Percentiles rank a stretch among this genome's conserved stretches.
Evolutionary conservation across 2,888 invertebrate genomes (phyloP).

Genomic region (Vesta saturnalis): DNA sequence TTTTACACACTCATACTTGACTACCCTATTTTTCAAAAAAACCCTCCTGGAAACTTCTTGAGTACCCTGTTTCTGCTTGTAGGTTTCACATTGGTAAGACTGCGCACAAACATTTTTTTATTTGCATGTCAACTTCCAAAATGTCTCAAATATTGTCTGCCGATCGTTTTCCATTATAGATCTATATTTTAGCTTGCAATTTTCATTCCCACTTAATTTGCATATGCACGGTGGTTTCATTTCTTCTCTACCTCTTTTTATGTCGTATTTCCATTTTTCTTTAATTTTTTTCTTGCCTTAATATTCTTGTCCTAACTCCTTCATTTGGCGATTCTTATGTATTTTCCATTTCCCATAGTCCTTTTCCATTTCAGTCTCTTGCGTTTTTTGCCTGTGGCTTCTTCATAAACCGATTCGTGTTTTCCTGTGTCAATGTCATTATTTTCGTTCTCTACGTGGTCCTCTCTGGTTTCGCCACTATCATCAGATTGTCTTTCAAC

Average conservation of each 20-base stretch:
- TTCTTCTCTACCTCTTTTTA: not conserved
- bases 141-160: not conserved
- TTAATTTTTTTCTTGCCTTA: slow-evolving; percentile 6
- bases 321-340: not conserved
- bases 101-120: not conserved
- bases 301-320: not conserved
- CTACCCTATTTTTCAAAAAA: not conserved
- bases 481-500: too few relatives aligned
- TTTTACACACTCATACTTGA: slow-evolving; percentile 12
- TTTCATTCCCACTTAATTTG: slow-evolving; percentile 8
- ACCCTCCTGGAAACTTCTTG: slow-evolving; percentile 1
- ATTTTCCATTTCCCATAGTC: not conserved
- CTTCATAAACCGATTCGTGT: not conserved
- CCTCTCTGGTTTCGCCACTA: too few relatives aligned
- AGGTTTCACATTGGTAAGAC: not conserved
- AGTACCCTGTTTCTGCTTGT: slow-evolving; percentile 7
- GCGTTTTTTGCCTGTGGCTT: too few relatives aligned
- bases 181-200: not conserved
- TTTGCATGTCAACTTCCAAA: not conserved
- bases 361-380: not conserved
- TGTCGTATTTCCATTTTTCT: not conserved
- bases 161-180: not conserved
- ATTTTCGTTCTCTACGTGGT: too few relatives aligned
- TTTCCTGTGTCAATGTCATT: too few relatives aligned
- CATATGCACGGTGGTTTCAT: not conserved